Conservation (phyloP, 2,888 invertebrate genomes). For the Ophion slaviceki region DNA sequence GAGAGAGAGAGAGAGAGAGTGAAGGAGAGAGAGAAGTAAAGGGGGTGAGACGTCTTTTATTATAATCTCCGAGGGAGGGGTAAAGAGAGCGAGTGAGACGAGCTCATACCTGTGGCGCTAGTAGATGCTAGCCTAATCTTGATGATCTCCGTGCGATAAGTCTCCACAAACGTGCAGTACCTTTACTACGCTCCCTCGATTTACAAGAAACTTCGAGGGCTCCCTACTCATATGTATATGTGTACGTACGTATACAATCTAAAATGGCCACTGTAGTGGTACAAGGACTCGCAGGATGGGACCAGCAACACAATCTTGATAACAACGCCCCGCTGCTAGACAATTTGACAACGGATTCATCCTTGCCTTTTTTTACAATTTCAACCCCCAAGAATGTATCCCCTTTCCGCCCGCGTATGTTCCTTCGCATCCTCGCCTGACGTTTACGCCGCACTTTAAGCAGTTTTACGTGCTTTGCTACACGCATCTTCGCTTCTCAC, state of each 20-base stretch:
- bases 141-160: constrained; percentile 68
- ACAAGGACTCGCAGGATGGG: constrained; percentile 47
- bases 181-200: constrained; percentile 34
- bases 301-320: constrained; percentile 76
- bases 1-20: too few species aligned
- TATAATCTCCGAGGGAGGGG: constrained; percentile 20
- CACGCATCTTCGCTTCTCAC: neutral
- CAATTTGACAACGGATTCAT: constrained; percentile 80
- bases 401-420: neutral
- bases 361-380: constrained; percentile 62
- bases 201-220: constrained; percentile 29
- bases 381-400: constrained; percentile 9
- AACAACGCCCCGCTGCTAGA: constrained; percentile 79
- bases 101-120: constrained; percentile 63
- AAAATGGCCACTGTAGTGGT: constrained; percentile 22
- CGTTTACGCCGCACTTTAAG: constrained; percentile 31
- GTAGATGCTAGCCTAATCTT: constrained; percentile 54
- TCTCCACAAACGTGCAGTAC: constrained; percentile 44
- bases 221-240: constrained; percentile 7
- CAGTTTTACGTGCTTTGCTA: constrained; percentile 43
- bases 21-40: neutral
- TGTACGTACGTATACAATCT: neutral
- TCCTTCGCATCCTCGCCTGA: constrained; percentile 20
- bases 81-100: constrained; percentile 21
- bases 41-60: constrained; percentile 6